A percentile compares a stretch with the other conserved stretches of the same genome.
These are phyloP conservation scores for Brassicogethes aeneus DNA, from an alignment of 2,888 invertebrate species.

Conservation along the genomic window DNA sequence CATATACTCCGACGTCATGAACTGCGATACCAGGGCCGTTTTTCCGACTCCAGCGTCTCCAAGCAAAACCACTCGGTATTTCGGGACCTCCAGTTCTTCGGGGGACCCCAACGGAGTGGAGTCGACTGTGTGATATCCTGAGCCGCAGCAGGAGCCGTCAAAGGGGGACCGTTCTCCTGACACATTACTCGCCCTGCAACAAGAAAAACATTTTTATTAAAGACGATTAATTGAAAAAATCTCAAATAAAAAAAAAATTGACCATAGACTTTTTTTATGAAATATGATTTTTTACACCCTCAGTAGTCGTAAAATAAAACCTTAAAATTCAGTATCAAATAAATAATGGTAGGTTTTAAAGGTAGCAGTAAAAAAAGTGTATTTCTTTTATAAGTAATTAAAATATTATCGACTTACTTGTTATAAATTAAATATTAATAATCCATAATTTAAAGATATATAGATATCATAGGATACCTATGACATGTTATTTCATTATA, in stretches of 20 bases:
- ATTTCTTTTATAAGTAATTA: too few relatives aligned
- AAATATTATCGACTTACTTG: too few relatives aligned
- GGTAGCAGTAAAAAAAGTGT: too few relatives aligned
- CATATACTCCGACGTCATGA: constrained; percentile 94
- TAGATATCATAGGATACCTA: too few relatives aligned
- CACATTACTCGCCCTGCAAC: constrained; percentile 56
- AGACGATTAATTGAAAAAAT: neutral
- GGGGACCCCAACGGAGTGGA: constrained; percentile 66
- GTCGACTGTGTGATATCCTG: constrained; percentile 70
- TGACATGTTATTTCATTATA: too few relatives aligned
- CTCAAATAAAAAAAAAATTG: neutral
- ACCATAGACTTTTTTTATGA: too few relatives aligned
- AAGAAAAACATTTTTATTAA: constrained; percentile 7
- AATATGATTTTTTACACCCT: too few relatives aligned
- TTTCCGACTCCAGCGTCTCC: constrained; percentile 86
- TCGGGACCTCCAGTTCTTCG: constrained; percentile 60
- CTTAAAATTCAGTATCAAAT: too few relatives aligned
- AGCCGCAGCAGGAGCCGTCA: constrained; percentile 78
- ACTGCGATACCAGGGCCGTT: constrained; percentile 82
- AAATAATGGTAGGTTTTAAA: too few relatives aligned
- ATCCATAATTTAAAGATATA: too few relatives aligned
- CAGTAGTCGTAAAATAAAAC: too few relatives aligned
- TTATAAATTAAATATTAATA: too few relatives aligned
- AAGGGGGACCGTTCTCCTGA: constrained; percentile 71
- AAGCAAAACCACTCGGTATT: constrained; percentile 74